Conservation (phyloP, 1,140 invertebrate genomes). For the Apis dorsata region DNA sequence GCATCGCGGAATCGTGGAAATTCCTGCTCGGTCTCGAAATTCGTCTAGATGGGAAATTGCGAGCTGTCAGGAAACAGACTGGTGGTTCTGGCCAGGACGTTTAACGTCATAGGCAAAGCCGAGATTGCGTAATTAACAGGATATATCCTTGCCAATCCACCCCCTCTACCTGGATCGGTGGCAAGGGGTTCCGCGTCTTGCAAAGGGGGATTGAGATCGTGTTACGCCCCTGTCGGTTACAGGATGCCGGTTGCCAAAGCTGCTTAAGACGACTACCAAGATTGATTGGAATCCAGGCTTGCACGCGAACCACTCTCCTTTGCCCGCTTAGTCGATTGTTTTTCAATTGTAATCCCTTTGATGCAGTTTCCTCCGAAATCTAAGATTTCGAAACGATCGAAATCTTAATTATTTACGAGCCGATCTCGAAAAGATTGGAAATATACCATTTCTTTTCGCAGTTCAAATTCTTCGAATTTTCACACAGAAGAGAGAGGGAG, state of each 20-base stretch:
- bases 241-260: constrained; percentile 43
- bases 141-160: constrained; percentile 41
- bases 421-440: background rate
- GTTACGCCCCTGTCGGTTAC: constrained; percentile 51
- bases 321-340: constrained; percentile 11
- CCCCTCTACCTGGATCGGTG: constrained; percentile 23
- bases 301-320: background rate
- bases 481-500: no score
- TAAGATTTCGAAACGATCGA: background rate
- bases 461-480: no score
- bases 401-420: background rate
- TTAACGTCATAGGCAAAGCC: constrained; percentile 62
- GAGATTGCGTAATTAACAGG: constrained; percentile 56
- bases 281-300: constrained; percentile 35
- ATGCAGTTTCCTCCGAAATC: background rate
- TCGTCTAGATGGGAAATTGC: constrained; percentile 36
- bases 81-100: constrained; percentile 54
- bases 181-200: constrained; percentile 31
- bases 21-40: background rate
- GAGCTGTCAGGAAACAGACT: constrained; percentile 46
- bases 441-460: background rate
- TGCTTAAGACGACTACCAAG: constrained; percentile 42
- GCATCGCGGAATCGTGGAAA: background rate
- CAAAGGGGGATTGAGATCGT: constrained; percentile 46
- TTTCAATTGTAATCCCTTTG: constrained; percentile 30